These are phyloP conservation scores for Ernsta delagoae DNA, from an alignment of 2,888 invertebrate species.

Conservation along the genomic window DNA sequence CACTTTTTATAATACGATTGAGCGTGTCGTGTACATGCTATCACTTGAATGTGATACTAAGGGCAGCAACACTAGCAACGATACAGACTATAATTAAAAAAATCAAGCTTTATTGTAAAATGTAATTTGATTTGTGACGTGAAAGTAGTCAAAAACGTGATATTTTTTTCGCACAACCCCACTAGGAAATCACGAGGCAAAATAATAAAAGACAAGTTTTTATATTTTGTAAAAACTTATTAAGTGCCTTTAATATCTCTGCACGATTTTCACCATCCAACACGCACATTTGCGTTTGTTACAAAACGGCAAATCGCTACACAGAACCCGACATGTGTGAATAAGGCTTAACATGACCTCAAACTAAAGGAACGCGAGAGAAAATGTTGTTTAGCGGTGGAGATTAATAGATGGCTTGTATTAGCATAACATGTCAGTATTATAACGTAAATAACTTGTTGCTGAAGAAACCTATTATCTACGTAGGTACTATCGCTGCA, in stretches of 20 bases:
- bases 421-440: conserved; percentile 34
- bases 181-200: no score
- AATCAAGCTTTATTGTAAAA: no score
- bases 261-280: background rate
- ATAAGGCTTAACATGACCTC: conserved; percentile 49
- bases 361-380: conserved; percentile 54
- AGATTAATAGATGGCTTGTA: conserved; percentile 36
- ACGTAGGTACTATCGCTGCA: conserved; percentile 1
- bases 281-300: background rate
- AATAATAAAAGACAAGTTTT: no score
- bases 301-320: conserved; percentile 2
- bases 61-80: no score
- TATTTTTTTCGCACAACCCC: no score
- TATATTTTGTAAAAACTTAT: no score
- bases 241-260: background rate
- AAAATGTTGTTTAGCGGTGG: conserved; percentile 50
- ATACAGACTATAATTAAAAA: no score
- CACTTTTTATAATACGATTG: background rate
- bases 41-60: no score
- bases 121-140: no score
- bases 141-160: no score
- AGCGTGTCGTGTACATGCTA: no score
- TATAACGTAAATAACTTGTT: conserved; percentile 29
- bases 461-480: conserved; percentile 27
- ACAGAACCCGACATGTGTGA: background rate